phyloP scores from a whole-genome alignment of 2,113 vertebrate genomes.

The Beaufortia kweichowensis region DNA sequence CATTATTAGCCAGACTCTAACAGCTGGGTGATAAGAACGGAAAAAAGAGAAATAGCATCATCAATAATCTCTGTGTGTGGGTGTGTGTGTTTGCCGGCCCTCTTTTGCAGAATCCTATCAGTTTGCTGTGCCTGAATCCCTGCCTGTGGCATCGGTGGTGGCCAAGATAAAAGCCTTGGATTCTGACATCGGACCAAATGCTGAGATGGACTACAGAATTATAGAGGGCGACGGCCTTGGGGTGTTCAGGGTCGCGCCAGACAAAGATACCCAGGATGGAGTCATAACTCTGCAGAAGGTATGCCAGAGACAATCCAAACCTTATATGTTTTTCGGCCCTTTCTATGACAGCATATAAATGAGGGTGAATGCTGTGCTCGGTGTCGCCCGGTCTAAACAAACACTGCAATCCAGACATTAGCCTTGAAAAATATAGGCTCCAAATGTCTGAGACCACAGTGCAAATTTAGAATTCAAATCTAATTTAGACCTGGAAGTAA shows the following conservation, averaged over 20 bases:
- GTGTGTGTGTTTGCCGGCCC: slow-evolving; percentile 47
- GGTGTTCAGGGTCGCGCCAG: slow-evolving; percentile 81
- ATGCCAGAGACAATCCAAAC: slow-evolving; percentile 32
- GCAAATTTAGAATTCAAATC: too few species aligned
- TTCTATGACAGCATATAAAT: slow-evolving; percentile 19
- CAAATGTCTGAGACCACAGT: too few species aligned
- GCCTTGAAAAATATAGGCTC: too few species aligned
- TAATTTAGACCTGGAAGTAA: too few species aligned
- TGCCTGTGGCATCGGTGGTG: slow-evolving; percentile 80
- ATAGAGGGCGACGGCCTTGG: slow-evolving; percentile 83
- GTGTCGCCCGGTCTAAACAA: too few species aligned
- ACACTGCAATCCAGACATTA: too few species aligned
- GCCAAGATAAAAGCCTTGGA: slow-evolving; percentile 86
- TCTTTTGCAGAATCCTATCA: slow-evolving; percentile 82
- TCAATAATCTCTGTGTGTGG: slow-evolving; percentile 41
- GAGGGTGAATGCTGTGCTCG: not conserved
- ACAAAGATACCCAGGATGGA: slow-evolving; percentile 86
- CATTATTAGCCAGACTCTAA: slow-evolving; percentile 24
- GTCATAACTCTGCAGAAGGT: slow-evolving; percentile 86
- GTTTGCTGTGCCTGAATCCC: slow-evolving; percentile 83
- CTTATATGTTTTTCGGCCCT: not conserved
- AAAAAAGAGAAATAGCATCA: slow-evolving; percentile 48
- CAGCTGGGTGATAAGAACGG: slow-evolving; percentile 52
- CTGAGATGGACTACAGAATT: slow-evolving; percentile 89
- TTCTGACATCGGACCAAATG: slow-evolving; percentile 82